These are phyloP conservation scores for Drosophila tani DNA, from an alignment of 1,140 invertebrate genomes.

Conservation along the genomic window DNA sequence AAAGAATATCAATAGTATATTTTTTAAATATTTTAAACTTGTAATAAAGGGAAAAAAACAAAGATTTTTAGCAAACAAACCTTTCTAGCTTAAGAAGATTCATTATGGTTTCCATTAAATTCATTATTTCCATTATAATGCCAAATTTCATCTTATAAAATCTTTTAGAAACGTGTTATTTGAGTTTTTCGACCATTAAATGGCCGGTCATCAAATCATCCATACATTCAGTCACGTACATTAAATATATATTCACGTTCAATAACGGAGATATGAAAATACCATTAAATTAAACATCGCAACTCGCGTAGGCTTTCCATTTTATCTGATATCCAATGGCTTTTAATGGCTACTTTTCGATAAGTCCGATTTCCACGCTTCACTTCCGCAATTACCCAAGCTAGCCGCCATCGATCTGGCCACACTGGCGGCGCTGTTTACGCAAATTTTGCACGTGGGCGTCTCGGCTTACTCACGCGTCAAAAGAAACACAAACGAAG, in stretches of 20 bases:
- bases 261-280: background rate
- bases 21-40: no score
- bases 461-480: slow-evolving; percentile 80
- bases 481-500: slow-evolving; percentile 82
- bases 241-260: background rate
- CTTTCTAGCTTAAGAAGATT: no score
- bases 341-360: background rate
- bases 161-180: background rate
- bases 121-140: background rate
- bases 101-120: no score
- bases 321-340: background rate
- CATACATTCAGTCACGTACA: background rate
- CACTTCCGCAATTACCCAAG: slow-evolving; percentile 23
- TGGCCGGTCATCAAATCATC: background rate
- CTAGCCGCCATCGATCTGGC: slow-evolving; percentile 38
- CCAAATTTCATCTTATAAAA: background rate
- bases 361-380: slow-evolving; percentile 5
- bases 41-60: no score
- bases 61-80: no score
- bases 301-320: background rate
- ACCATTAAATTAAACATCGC: background rate
- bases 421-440: slow-evolving; percentile 55
- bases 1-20: no score
- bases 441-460: slow-evolving; percentile 81
- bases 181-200: background rate